Percentiles rank a stretch among this genome's conserved stretches.
Evolutionary conservation across 2,113 vertebrate genomes (phyloP).

Genomic region (Penelope pileata): DNA sequence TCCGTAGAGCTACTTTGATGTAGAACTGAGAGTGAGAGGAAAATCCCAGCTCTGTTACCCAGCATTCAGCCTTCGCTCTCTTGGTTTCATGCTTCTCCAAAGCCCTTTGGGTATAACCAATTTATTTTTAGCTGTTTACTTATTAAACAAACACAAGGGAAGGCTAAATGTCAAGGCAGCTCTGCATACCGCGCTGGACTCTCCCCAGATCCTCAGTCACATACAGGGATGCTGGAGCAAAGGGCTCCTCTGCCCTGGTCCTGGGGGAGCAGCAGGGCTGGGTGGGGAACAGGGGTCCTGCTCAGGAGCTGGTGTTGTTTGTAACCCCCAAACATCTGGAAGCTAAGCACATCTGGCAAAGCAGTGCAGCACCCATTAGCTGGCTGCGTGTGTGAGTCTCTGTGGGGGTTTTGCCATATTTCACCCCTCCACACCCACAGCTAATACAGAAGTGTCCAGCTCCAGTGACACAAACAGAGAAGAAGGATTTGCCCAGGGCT

Average conservation of each 20-base stretch:
- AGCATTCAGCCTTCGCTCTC: not conserved
- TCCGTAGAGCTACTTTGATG: not conserved
- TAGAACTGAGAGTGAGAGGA: not conserved
- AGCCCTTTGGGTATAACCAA: constrained; percentile 3
- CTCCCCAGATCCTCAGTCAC: not conserved
- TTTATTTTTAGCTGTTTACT: constrained; percentile 60
- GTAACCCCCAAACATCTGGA: not conserved
- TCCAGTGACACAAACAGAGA: not conserved
- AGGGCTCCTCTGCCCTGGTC: not conserved
- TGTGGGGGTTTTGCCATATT: not conserved
- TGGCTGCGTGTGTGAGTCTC: not conserved
- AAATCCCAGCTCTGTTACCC: not conserved
- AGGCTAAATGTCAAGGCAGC: not conserved
- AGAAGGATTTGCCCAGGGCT: not conserved
- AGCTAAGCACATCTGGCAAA: not conserved
- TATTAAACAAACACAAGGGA: not conserved
- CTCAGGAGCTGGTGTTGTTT: not conserved
- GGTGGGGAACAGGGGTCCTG: not conserved
- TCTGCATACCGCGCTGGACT: not conserved
- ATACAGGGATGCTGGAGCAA: not conserved
- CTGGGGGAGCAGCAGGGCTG: not conserved
- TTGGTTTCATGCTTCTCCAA: not conserved
- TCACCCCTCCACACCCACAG: not conserved
- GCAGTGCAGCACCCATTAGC: not conserved
- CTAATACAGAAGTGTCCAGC: not conserved